phyloP scores from a whole-genome alignment of 2,888 invertebrate species.

The Drosophila glabriapex region DNA sequence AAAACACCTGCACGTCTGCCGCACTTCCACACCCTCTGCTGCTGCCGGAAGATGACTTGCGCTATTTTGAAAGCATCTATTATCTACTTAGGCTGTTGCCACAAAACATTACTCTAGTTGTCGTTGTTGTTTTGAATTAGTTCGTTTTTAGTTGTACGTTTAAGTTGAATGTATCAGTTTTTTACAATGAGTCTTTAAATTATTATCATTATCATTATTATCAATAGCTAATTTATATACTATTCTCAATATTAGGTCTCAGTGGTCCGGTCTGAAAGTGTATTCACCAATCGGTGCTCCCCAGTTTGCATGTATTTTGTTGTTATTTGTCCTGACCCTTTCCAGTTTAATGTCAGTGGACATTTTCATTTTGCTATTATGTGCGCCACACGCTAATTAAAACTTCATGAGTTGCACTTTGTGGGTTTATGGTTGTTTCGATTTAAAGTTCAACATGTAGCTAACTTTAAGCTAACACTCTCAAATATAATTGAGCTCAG shows the following conservation, averaged over 20 bases:
- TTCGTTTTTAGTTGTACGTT: background rate
- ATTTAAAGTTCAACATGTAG: slow-evolving; percentile 51
- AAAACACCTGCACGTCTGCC: slow-evolving; percentile 25
- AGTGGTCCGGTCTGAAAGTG: background rate
- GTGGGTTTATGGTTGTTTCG: slow-evolving; percentile 36
- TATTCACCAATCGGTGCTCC: background rate
- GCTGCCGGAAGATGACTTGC: background rate
- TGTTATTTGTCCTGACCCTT: slow-evolving; percentile 16
- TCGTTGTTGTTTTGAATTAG: background rate
- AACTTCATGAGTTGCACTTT: slow-evolving; percentile 64
- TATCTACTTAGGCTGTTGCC: background rate
- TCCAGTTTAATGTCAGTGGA: background rate
- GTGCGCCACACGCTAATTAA: slow-evolving; percentile 55
- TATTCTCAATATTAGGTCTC: background rate
- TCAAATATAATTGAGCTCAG: slow-evolving; percentile 17
- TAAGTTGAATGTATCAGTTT: background rate
- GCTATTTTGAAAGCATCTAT: background rate
- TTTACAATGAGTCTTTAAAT: background rate
- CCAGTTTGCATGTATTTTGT: background rate
- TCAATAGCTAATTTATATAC: background rate
- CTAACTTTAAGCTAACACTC: slow-evolving; percentile 36
- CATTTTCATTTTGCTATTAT: slow-evolving; percentile 27
- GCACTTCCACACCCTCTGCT: slow-evolving; percentile 22
- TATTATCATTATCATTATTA: background rate
- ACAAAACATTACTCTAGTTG: background rate